Base-by-base conservation (phyloP, 2,113 vertebrate species). In the Ammodytes marinus region DNA sequence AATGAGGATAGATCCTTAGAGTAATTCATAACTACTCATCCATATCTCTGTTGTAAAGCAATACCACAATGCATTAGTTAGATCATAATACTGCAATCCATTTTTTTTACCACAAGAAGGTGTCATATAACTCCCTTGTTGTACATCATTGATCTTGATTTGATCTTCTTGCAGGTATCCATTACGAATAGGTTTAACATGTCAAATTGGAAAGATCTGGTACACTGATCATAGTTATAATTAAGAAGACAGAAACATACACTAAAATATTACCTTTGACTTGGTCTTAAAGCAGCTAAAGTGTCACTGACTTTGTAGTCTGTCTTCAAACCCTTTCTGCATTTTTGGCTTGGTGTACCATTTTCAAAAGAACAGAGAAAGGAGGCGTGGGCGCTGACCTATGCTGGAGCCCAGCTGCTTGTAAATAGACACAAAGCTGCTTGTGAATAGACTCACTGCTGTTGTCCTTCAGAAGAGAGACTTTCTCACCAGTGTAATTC, bases 391-490 rank as follows among this genome's bases (percentile, higher is more conserved):
- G 65, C 27, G 19, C 52, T 90, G 91, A 94, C 88, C 90, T 91
- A 74, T 87, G 58, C 71, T 45, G 87, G 45, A 77, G 82, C 86
- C 86, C 83, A 77, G 83, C 77, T 78, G 89, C 82, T 89, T 88
- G 88, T 92, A 89, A 91, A 93, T 86, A 93, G 87, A 89, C 84
- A 79, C 79, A 68, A 74, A 60, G 87, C 66, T 55, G 84, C 79
- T 91, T n/a, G n/a, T 92, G 88, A 91, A 93, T 86, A 93, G 87
- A 89, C 84, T 78, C 79, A 68, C 77, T 64, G 87, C 66, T 55
- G 84, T 80, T 91, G 91, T 91, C 90, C 92, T 93, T 94, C 91
- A 91, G 47, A 68, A 19, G 82, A 79, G 77, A 86, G 87, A 91
- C 82, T 91, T 83, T 87, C 86, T 72, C 50, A 63, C 63, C 72